Percentiles rank a stretch among this genome's conserved stretches.
phyloP scores from a whole-genome alignment of 2,113 vertebrate species.

The Charadrius vociferus region DNA sequence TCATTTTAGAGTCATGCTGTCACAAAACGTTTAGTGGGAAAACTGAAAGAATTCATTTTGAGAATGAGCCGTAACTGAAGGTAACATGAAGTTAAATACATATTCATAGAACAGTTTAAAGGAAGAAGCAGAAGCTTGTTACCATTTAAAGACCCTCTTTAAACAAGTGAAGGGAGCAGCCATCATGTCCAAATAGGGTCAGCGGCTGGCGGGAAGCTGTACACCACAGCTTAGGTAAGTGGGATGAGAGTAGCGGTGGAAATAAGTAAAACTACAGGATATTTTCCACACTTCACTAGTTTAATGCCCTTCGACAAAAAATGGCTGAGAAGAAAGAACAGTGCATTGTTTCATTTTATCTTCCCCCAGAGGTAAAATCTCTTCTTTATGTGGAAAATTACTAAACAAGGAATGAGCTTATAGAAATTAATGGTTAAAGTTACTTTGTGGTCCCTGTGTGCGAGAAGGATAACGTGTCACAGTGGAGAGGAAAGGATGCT shows the following conservation, averaged over 20 bases:
- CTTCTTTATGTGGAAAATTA: background rate
- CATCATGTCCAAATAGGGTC: background rate
- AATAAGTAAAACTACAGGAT: background rate
- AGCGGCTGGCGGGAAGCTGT: background rate
- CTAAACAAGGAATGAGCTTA: background rate
- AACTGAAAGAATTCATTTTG: background rate
- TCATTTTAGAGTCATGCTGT: background rate
- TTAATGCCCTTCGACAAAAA: background rate
- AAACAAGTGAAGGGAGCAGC: background rate
- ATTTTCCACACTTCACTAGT: background rate
- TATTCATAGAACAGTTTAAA: background rate
- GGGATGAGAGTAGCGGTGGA: background rate
- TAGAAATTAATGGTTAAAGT: background rate
- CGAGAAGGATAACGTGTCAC: background rate
- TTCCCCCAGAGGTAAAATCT: background rate
- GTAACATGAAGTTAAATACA: background rate
- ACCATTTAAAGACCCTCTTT: background rate
- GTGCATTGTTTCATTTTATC: background rate
- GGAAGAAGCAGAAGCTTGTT: background rate
- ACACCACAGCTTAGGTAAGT: background rate
- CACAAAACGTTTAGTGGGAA: background rate
- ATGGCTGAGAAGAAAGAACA: background rate
- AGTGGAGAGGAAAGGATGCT: background rate
- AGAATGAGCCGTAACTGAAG: background rate
- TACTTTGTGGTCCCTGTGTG: background rate